A percentile compares a stretch with the other conserved stretches of the same genome.
Conservation (phyloP, 2,888 invertebrate genomes). For the Eubasilissa splendida region DNA sequence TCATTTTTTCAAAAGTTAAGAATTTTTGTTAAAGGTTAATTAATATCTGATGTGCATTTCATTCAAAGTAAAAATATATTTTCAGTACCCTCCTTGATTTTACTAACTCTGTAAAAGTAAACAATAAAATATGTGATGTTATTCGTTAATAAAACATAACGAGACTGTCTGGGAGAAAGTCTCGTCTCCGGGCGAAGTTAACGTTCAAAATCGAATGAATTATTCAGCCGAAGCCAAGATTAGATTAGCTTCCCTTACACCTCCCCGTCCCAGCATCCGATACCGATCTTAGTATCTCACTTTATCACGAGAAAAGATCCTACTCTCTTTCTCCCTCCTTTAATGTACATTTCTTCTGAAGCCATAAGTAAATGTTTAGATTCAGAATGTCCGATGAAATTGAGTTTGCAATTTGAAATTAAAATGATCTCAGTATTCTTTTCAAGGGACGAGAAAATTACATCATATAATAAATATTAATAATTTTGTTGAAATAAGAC, state of each 20-base stretch:
- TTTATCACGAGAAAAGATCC: background rate
- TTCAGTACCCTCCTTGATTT: background rate
- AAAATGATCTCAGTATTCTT: no score
- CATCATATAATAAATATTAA: no score
- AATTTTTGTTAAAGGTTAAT: no score
- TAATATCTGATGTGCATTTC: no score
- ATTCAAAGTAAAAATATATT: no score
- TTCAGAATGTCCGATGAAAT: no score
- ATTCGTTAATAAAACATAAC: conserved; percentile 30
- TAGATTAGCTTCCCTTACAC: conserved; percentile 51
- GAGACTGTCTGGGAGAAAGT: background rate
- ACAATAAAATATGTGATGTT: conserved; percentile 10
- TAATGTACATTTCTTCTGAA: background rate
- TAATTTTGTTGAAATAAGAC: no score
- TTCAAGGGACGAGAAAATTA: no score
- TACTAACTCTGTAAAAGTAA: background rate
- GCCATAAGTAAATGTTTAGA: no score
- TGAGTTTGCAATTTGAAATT: no score
- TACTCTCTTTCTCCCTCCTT: background rate
- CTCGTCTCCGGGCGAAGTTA: conserved; percentile 29
- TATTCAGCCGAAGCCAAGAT: conserved; percentile 55
- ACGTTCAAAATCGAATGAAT: conserved; percentile 55
- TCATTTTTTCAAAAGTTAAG: no score
- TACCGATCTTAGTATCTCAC: conserved; percentile 3
- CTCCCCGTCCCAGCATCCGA: background rate